Percentiles rank a stretch among this genome's conserved stretches.
Evolutionary conservation across 2,888 invertebrate species (phyloP).

Genomic region (Dinocampus coccinellae): DNA sequence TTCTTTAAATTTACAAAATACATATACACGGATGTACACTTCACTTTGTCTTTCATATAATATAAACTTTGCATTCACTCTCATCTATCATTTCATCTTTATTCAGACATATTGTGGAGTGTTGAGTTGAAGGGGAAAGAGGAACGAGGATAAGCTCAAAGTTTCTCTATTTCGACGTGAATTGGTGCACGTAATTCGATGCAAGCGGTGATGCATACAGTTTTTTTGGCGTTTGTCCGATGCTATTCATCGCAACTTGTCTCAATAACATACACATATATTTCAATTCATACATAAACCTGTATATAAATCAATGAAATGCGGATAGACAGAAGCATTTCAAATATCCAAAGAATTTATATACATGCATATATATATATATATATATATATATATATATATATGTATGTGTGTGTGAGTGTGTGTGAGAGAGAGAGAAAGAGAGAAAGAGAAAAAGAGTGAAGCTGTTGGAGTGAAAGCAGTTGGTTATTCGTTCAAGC

Average conservation of each 20-base stretch:
- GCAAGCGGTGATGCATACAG: constrained; percentile 41
- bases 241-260: constrained; percentile 33
- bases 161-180: constrained; percentile 61
- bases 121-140: too few species aligned
- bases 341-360: constrained; percentile 3
- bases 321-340: background rate
- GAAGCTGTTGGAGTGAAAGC: constrained; percentile 15
- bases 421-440: too few species aligned
- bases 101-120: background rate
- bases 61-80: background rate
- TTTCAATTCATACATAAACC: background rate
- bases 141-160: constrained; percentile 37
- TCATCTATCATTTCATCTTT: constrained; percentile 1
- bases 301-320: background rate
- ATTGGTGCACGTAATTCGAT: constrained; percentile 63
- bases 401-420: background rate
- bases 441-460: too few species aligned
- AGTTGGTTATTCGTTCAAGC: constrained; percentile 35
- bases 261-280: constrained; percentile 12
- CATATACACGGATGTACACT: background rate
- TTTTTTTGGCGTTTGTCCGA: constrained; percentile 36
- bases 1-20: background rate
- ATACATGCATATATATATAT: background rate
- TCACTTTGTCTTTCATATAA: background rate
- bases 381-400: background rate